Evolutionary conservation across 2,113 vertebrate genomes (phyloP).

Genomic region (Caranx melampygus): DNA sequence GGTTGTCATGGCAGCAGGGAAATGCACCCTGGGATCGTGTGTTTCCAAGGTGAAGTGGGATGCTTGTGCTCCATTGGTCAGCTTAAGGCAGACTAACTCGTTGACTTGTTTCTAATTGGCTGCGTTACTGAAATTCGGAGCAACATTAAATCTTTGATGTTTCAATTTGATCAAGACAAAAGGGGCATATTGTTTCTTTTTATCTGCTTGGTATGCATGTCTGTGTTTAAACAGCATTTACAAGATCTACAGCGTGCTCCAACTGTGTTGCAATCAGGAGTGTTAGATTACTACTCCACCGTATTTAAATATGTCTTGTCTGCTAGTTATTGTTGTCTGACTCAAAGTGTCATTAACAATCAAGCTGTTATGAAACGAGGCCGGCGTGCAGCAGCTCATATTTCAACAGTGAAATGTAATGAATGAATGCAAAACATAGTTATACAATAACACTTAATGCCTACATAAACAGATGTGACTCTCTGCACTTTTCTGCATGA

Average conservation of each 20-base stretch:
- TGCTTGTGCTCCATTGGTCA: constrained; percentile 76
- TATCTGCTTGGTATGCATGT: constrained; percentile 41
- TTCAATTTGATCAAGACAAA: constrained; percentile 63
- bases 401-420: constrained; percentile 14
- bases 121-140: constrained; percentile 57
- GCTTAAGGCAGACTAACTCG: constrained; percentile 56
- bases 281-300: constrained; percentile 39
- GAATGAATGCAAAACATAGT: constrained; percentile 24
- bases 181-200: constrained; percentile 23
- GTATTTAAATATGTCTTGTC: constrained; percentile 37
- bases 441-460: constrained; percentile 28
- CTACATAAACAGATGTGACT: constrained; percentile 24
- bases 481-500: constrained; percentile 32
- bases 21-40: constrained; percentile 79
- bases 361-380: constrained; percentile 57
- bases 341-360: constrained; percentile 60
- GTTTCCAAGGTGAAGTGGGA: constrained; percentile 81
- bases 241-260: constrained; percentile 19
- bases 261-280: constrained; percentile 48
- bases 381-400: constrained; percentile 29
- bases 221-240: constrained; percentile 13
- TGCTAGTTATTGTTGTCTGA: constrained; percentile 38
- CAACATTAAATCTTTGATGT: constrained; percentile 63
- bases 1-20: constrained; percentile 83
- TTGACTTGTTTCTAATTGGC: constrained; percentile 69